Percentiles rank a stretch among this genome's conserved stretches.
These are phyloP conservation scores for Chaetodon trifascialis DNA, from an alignment of 2,113 vertebrate species.

Conservation along the genomic window DNA sequence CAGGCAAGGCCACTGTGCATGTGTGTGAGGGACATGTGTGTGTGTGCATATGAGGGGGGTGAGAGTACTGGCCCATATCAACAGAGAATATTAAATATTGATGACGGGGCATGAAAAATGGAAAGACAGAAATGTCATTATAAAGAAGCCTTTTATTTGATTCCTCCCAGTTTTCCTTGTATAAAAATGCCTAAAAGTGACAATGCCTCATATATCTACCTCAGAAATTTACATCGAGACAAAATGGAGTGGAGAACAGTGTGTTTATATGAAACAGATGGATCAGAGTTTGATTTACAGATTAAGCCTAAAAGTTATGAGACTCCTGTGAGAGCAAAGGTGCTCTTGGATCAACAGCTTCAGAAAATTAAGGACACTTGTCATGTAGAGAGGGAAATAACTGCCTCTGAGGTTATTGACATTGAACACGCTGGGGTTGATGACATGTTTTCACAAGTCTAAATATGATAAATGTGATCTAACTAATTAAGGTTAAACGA, in stretches of 20 bases:
- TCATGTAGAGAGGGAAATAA: background rate
- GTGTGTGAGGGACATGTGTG: background rate
- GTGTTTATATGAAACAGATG: background rate
- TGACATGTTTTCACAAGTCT: background rate
- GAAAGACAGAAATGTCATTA: background rate
- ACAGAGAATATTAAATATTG: constrained; percentile 32
- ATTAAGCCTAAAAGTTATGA: background rate
- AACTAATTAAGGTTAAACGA: too few species aligned
- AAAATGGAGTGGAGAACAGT: background rate
- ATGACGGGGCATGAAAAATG: constrained; percentile 1
- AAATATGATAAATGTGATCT: background rate
- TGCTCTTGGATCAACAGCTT: background rate
- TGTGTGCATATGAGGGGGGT: background rate
- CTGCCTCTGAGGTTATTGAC: background rate
- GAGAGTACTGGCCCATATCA: constrained; percentile 12
- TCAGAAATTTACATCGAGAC: background rate
- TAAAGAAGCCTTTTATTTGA: constrained; percentile 5
- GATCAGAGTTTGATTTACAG: background rate
- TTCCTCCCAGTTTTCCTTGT: background rate
- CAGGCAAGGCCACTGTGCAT: constrained; percentile 1
- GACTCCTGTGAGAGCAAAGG: background rate
- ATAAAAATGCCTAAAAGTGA: background rate
- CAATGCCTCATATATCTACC: background rate
- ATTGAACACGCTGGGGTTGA: background rate
- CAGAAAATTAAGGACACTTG: background rate